Evolutionary conservation across 2,888 invertebrate genomes (phyloP).

Genomic region (Lithophane socia): DNA sequence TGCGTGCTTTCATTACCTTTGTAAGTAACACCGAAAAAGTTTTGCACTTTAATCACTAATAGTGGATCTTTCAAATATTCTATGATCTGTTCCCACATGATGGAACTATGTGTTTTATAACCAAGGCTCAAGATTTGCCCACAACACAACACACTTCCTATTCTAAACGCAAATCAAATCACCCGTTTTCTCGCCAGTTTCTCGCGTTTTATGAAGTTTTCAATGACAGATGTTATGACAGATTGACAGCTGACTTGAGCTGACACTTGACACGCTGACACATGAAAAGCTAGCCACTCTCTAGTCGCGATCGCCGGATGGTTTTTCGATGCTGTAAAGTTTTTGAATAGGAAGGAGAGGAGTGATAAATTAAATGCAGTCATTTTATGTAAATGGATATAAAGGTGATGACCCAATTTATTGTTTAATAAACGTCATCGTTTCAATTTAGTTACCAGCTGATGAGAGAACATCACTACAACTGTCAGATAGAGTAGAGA

Average conservation of each 20-base stretch:
- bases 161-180: conserved; percentile 23
- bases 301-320: no score
- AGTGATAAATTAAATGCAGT: no score
- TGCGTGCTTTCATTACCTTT: conserved; percentile 73
- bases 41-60: conserved; percentile 94
- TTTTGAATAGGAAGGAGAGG: no score
- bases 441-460: no score
- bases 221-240: background rate
- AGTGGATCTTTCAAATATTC: conserved; percentile 94
- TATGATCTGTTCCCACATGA: conserved; percentile 88
- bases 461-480: no score
- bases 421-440: background rate
- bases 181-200: conserved; percentile 35
- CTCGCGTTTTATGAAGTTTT: conserved; percentile 37
- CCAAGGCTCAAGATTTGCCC: conserved; percentile 16
- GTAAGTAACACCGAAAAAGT: conserved; percentile 94
- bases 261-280: no score
- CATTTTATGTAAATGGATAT: background rate
- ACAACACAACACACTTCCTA: conserved; percentile 33
- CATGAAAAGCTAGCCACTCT: no score
- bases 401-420: background rate
- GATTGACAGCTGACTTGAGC: conserved; percentile 3
- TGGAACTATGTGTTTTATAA: conserved; percentile 42
- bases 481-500: conserved; percentile 43
- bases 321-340: no score